Evolutionary conservation across 2,888 invertebrate genomes (phyloP), one percentile per base, ranked within the genome.

Genomic region (Coleophora deauratella): DNA sequence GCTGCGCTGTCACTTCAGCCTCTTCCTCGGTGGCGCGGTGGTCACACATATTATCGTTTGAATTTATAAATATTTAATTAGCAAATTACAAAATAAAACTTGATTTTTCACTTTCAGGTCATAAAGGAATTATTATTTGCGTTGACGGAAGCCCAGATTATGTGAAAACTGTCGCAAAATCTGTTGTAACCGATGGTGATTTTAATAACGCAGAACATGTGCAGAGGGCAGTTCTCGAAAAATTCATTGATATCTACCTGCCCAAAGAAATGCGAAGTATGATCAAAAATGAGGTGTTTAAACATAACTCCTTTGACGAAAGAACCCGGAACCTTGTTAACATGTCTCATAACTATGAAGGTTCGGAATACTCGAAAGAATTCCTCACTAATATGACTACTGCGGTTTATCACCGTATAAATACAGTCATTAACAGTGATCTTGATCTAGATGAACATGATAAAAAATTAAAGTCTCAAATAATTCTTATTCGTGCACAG

Each of bases 111-210:
- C n/a, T n/a, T 21, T 21, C 30, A 35, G 35, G 34, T 2, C 35
- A 40, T 15, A 40, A 35, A 35, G 40, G 40, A 12, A 6, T 35
- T 1, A n/a, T 40, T 3, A 14, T 40, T 15, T 40, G 35, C 21
- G 14, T 40, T 30, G 40, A 40, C n/a, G 40, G 40, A 35, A 13
- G 35, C 14, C 40, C 40, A n/a, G 40, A 35, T 4, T 40, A 28
- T 27, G 4, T 35, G 6, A 21, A 21, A 6, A 21, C 3, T 21
- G 3, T 21, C 21, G 21, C 21, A 21, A 21, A 21, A 21, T 21
- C 21, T 21, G 21, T 21, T 4, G 21, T 21, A 6, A 21, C 21
- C 21, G 21, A 21, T 21, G 21, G 21, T 4, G 21, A 21, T 15
- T 11, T 34, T 8, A 31, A n/a, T 10, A 28, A 40, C 14, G 34